Evolutionary conservation across 1,140 invertebrate species (phyloP).

Genomic region (Calliphora vicina): DNA sequence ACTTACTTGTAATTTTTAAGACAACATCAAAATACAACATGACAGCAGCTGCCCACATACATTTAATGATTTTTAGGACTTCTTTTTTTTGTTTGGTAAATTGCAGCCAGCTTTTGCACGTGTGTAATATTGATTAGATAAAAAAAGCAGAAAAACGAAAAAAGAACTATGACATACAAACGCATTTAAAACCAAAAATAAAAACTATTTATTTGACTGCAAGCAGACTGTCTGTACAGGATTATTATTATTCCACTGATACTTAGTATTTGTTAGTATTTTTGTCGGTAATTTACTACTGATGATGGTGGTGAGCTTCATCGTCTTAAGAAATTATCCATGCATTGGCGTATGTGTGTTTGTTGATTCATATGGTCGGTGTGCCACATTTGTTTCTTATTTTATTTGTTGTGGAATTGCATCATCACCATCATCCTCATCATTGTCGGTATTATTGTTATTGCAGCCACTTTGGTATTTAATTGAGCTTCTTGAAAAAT

Average conservation of each 20-base stretch:
- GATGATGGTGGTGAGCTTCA: neutral
- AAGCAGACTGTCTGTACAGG: neutral
- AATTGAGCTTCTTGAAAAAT: conserved; percentile 28
- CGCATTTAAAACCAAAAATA: neutral
- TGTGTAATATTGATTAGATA: neutral
- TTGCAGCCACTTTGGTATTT: conserved; percentile 20
- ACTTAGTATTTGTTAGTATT: neutral
- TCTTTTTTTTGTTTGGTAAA: too few species aligned
- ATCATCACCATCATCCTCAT: neutral
- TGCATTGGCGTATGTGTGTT: neutral
- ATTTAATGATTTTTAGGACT: too few species aligned
- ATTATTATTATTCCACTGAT: neutral
- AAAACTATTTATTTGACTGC: neutral
- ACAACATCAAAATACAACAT: too few species aligned
- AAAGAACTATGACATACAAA: neutral
- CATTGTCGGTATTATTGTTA: neutral
- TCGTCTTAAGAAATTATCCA: neutral
- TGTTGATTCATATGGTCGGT: neutral
- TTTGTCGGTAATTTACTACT: neutral
- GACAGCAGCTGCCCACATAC: too few species aligned
- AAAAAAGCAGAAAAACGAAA: neutral
- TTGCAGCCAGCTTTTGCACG: neutral
- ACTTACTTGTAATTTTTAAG: too few species aligned
- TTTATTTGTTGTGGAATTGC: neutral
- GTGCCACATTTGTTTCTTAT: neutral